Base-by-base conservation (phyloP, 2,113 vertebrate genomes). In the Phaethon lepturus region DNA sequence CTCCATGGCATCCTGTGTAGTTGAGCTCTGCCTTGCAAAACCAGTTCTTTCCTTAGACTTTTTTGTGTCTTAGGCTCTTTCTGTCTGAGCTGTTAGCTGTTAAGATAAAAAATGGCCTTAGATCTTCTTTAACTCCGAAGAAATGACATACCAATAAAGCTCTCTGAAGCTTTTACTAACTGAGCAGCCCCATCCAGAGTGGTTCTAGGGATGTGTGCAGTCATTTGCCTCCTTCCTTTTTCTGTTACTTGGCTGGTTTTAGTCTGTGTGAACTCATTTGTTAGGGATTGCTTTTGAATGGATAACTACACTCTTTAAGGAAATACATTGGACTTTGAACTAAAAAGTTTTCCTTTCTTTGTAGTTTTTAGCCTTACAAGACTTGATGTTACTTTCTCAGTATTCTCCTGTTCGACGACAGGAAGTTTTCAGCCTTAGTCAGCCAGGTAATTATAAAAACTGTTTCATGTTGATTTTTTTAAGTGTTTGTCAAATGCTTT, bases 391-490 rank as follows among this genome's bases (percentile, higher is more conserved):
- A 55, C 98, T 99, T 93, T 99, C 99, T 88, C 99, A 99, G 29
- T 99, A 99, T 96, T 99, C 99, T 64, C 98, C 98, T 62, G 98
- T 98, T 92, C 98, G 99, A 55, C 99, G 99, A 74, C 97, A 97
- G 89, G 99, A 99, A 97, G 99, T 99, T 88, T 99, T 99, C 90
- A 99, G 99, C 97, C 99, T 99, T 53, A 99, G 99, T 97, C 99
- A 99, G 94, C 99, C 99, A 98, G 99, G 99, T 99, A 98, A 96
- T 86, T 69, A 50, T 29, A 56, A 75, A 44, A 63, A 33, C 9
- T 31, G 35, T 23, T 84, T 45, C 12, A 58, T 60, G 13, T 19
- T 79, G 73, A 38, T 91, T 24, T 1, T 12, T 15, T 50, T 56
- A 25, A 82, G 7, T 12, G 66, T 72, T 82, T 42, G 18, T 72